phyloP scores from a whole-genome alignment of 1,140 invertebrate genomes.

The Lordiphosa collinella region DNA sequence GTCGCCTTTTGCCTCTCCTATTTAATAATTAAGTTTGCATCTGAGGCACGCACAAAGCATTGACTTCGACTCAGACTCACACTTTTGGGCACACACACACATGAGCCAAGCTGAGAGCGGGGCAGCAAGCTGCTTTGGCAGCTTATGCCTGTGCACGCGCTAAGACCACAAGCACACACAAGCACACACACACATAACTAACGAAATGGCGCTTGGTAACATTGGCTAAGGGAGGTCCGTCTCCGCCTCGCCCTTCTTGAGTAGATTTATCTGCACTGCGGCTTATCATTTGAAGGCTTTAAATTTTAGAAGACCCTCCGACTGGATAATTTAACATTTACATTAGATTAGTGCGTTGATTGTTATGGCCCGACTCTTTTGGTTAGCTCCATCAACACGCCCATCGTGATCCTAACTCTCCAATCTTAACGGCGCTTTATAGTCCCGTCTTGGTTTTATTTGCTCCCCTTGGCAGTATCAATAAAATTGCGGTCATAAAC shows the following conservation, averaged over 20 bases:
- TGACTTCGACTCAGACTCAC: constrained; percentile 11
- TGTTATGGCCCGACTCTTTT: background rate
- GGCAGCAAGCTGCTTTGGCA: constrained; percentile 31
- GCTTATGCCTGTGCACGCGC: constrained; percentile 56
- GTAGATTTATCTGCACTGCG: constrained; percentile 26
- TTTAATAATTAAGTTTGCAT: constrained; percentile 76
- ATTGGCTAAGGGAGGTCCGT: constrained; percentile 25
- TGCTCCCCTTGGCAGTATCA: constrained; percentile 67
- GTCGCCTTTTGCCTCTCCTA: constrained; percentile 48
- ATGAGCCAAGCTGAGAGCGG: constrained; percentile 8
- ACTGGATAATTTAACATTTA: constrained; percentile 37
- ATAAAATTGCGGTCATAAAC: constrained; percentile 73
- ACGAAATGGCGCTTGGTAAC: constrained; percentile 36
- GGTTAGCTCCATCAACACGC: background rate
- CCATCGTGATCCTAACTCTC: background rate
- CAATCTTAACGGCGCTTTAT: constrained; percentile 26
- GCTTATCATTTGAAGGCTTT: constrained; percentile 39
- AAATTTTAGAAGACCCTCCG: constrained; percentile 33
- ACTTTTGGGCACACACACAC: constrained; percentile 1
- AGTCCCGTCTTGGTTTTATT: constrained; percentile 24
- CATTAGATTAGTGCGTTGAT: constrained; percentile 41
- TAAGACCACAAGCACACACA: constrained; percentile 14
- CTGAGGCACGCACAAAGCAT: constrained; percentile 56
- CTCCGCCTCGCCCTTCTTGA: constrained; percentile 4
- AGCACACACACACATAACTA: constrained; percentile 4